A percentile compares a stretch with the other conserved stretches of the same genome.
These are phyloP conservation scores for Deroplatys truncata DNA, from an alignment of 2,888 invertebrate species.

Conservation along the genomic window DNA sequence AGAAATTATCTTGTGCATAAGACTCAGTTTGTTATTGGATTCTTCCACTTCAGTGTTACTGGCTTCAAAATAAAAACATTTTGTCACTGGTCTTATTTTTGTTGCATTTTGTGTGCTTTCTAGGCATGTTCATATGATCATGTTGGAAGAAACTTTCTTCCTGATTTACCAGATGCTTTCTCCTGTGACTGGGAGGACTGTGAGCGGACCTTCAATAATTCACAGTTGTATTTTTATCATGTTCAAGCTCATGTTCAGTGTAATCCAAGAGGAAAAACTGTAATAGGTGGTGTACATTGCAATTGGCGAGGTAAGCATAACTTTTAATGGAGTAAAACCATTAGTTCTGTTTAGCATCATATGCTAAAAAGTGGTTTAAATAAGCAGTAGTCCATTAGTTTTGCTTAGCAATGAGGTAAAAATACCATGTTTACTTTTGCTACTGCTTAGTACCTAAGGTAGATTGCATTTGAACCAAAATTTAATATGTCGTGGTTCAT, in stretches of 20 bases:
- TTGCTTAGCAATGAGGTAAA: not conserved
- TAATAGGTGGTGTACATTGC: conserved; percentile 41
- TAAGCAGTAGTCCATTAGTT: too few species aligned
- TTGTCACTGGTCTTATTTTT: not conserved
- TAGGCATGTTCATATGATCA: conserved; percentile 23
- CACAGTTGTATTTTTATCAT: conserved; percentile 51
- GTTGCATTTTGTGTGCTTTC: not conserved
- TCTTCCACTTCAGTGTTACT: too few species aligned
- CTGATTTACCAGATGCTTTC: conserved; percentile 39
- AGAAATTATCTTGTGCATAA: too few species aligned
- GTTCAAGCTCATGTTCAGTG: conserved; percentile 45
- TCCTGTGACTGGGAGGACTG: conserved; percentile 47
- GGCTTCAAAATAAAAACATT: too few species aligned
- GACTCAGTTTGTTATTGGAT: too few species aligned
- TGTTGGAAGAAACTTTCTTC: conserved; percentile 46
- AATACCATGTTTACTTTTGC: too few species aligned
- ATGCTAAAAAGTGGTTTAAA: not conserved
- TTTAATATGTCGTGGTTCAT: too few species aligned
- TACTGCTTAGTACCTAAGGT: too few species aligned
- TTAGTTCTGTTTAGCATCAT: not conserved
- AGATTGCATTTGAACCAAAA: too few species aligned
- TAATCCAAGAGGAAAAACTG: conserved; percentile 41
- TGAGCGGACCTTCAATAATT: conserved; percentile 40
- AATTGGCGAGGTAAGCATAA: conserved; percentile 42
- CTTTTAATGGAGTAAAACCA: not conserved